phyloP scores from a whole-genome alignment of 92 coral and sea anemone genomes.

The Meandrina meandrites region DNA sequence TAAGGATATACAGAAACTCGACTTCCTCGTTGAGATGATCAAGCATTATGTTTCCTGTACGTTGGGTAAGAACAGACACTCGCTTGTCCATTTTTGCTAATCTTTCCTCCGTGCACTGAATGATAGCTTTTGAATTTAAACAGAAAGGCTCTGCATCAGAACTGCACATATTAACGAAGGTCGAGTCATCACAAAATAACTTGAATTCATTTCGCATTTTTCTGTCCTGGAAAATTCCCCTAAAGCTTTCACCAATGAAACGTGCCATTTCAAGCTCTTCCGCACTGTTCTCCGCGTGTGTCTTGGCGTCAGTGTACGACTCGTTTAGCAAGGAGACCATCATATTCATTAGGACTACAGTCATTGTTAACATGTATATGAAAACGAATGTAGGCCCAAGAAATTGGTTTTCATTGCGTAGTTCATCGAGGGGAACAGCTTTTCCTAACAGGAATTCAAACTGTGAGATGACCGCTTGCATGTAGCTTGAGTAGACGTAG shows the following conservation, averaged over 20 bases:
- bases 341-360: constrained; percentile 46
- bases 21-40: constrained; percentile 1
- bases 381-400: constrained; percentile 43
- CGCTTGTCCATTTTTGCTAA: constrained; percentile 16
- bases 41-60: background rate
- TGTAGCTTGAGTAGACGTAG: constrained; percentile 29
- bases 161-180: constrained; percentile 25
- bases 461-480: constrained; percentile 41
- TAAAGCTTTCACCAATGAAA: constrained; percentile 33
- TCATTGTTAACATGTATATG: constrained; percentile 38
- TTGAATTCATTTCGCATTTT: background rate
- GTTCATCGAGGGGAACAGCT: constrained; percentile 50
- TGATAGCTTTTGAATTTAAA: constrained; percentile 22
- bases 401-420: constrained; percentile 26
- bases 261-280: constrained; percentile 61
- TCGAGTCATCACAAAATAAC: constrained; percentile 38
- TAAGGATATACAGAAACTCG: background rate
- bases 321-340: constrained; percentile 55
- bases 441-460: constrained; percentile 56
- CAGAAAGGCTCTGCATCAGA: constrained; percentile 46
- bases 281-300: constrained; percentile 26
- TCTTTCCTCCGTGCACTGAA: constrained; percentile 16
- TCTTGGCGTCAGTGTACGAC: constrained; percentile 41
- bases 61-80: constrained; percentile 11
- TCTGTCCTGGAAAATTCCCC: background rate